Evolutionary conservation across 2,113 vertebrate species (phyloP).

Genomic region (Coptodon bakossiorum): DNA sequence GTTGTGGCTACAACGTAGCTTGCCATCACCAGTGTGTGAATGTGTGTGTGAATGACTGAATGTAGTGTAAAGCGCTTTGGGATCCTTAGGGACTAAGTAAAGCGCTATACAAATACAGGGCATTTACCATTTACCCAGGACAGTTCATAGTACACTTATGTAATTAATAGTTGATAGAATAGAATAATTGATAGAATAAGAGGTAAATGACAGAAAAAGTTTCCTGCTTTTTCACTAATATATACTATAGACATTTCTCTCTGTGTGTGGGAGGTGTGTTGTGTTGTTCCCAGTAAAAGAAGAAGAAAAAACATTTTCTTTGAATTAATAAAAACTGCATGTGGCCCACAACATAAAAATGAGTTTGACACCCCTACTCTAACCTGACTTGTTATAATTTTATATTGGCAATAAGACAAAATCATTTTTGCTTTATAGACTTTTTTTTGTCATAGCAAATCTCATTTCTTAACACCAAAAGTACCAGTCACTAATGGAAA

Average conservation of each 20-base stretch:
- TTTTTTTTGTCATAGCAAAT: not conserved
- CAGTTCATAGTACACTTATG: not conserved
- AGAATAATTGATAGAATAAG: not conserved
- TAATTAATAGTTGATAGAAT: not conserved
- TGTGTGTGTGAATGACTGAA: too few relatives aligned
- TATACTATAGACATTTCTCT: not conserved
- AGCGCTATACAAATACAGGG: too few relatives aligned
- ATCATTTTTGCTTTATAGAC: not conserved
- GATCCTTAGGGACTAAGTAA: rapidly evolving
- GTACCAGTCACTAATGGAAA: not conserved
- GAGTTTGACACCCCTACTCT: not conserved
- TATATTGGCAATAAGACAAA: not conserved
- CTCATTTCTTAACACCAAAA: not conserved
- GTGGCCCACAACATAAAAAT: not conserved
- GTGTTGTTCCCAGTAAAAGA: not conserved
- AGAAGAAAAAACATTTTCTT: not conserved
- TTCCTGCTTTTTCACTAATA: too few relatives aligned
- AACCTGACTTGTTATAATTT: not conserved
- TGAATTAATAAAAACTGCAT: not conserved
- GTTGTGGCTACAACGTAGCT: not conserved
- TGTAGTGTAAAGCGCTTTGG: rapidly evolving
- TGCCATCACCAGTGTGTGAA: rapidly evolving
- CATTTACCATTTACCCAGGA: not conserved
- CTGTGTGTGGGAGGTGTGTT: not conserved
- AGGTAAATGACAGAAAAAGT: not conserved